phyloP scores from a whole-genome alignment of 1,140 invertebrate species.

The Atopsyche davidsoni region DNA sequence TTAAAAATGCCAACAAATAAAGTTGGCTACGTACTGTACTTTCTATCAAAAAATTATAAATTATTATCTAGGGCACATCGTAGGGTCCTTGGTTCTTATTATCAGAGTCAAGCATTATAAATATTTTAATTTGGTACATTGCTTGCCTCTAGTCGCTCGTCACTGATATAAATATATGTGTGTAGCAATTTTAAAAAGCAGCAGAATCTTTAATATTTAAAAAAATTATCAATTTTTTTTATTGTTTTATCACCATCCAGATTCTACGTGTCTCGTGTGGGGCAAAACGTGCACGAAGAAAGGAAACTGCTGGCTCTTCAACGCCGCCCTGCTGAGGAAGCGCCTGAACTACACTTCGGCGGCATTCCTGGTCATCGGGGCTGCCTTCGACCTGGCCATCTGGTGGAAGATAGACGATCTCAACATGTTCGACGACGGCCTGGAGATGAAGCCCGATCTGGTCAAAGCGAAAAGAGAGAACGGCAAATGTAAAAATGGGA shows the following conservation, averaged over 20 bases:
- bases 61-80: too few species aligned
- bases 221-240: neutral
- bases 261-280: constrained; percentile 65
- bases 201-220: too few species aligned
- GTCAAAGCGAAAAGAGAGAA: constrained; percentile 18
- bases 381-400: constrained; percentile 58
- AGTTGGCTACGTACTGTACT: too few species aligned
- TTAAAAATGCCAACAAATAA: too few species aligned
- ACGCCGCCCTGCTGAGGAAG: constrained; percentile 58
- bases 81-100: too few species aligned
- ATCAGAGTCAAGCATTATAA: too few species aligned
- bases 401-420: constrained; percentile 65
- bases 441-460: constrained; percentile 46
- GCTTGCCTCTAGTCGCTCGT: too few species aligned
- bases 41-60: too few species aligned
- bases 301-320: constrained; percentile 70
- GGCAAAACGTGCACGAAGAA: constrained; percentile 65
- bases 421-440: constrained; percentile 64
- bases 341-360: constrained; percentile 61
- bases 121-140: too few species aligned
- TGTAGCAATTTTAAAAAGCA: too few species aligned
- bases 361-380: constrained; percentile 58
- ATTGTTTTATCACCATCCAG: constrained; percentile 43
- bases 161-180: too few species aligned
- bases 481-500: constrained; percentile 3